Evolutionary conservation across 2,797 vertebrate genomes (phyloP).

Genomic region (Cyprinodon diabolis): DNA sequence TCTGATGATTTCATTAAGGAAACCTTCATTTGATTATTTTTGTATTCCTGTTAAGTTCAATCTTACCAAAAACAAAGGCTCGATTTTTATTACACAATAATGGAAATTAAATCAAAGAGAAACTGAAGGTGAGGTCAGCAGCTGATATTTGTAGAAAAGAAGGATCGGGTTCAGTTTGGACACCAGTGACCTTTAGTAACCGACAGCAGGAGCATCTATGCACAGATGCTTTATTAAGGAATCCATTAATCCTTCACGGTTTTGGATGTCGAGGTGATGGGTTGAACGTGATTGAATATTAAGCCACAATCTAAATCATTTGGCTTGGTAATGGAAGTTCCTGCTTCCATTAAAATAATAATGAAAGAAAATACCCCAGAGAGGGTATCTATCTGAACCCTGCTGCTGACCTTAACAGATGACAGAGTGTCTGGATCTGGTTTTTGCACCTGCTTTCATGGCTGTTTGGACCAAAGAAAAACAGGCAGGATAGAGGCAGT

Average conservation of each 20-base stretch:
- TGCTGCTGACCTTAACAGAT: background rate
- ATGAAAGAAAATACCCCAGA: conserved; percentile 17
- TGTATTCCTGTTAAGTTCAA: conserved; percentile 2
- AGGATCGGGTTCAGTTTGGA: background rate
- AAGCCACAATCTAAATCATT: conserved; percentile 20
- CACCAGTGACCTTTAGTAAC: background rate
- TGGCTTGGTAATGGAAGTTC: conserved; percentile 26
- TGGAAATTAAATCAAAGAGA: background rate
- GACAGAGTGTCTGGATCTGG: conserved; percentile 4
- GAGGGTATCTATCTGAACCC: conserved; percentile 1
- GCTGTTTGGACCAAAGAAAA: no score
- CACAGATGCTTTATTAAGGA: background rate
- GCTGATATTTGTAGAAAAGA: background rate
- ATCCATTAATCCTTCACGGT: conserved; percentile 12
- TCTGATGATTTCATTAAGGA: conserved; percentile 32
- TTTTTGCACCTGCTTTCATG: background rate
- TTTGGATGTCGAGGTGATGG: background rate
- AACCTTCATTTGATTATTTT: conserved; percentile 28
- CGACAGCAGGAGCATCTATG: background rate
- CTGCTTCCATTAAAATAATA: conserved; percentile 14
- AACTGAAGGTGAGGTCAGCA: background rate
- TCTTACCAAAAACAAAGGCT: background rate
- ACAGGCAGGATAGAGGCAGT: background rate
- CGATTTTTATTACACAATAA: background rate
- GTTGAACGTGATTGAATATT: conserved; percentile 40